phyloP scores from a whole-genome alignment of 2,797 vertebrate species.

The Pangasius krempfi region DNA sequence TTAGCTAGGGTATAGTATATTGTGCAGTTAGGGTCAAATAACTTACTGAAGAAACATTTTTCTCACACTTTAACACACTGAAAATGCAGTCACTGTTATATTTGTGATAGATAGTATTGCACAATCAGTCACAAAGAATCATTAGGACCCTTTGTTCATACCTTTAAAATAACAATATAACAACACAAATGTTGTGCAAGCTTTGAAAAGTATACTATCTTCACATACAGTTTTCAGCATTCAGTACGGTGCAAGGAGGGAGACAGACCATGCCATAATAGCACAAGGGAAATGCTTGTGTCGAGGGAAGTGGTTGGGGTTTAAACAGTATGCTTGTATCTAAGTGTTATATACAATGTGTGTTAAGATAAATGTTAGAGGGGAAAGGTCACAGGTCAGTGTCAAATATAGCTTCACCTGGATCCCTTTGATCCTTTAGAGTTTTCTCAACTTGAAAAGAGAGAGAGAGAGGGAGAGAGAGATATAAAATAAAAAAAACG shows the following conservation, averaged over 20 bases:
- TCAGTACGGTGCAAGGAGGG: constrained; percentile 50
- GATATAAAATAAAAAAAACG: constrained; percentile 68
- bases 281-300: constrained; percentile 55
- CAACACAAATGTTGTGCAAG: constrained; percentile 19
- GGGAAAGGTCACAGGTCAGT: constrained; percentile 72
- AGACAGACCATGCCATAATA: constrained; percentile 63
- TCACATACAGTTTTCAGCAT: constrained; percentile 54
- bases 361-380: constrained; percentile 44
- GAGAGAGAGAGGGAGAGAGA: constrained; percentile 29
- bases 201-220: constrained; percentile 66
- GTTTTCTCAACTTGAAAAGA: constrained; percentile 82
- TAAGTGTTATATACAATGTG: constrained; percentile 30
- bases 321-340: constrained; percentile 28
- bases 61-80: constrained; percentile 57
- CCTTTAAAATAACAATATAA: constrained; percentile 10
- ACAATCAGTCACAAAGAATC: constrained; percentile 30
- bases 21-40: constrained; percentile 9
- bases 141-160: constrained; percentile 8
- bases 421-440: constrained; percentile 87
- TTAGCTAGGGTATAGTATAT: background rate
- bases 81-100: constrained; percentile 52
- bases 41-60: background rate
- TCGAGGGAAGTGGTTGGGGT: constrained; percentile 41
- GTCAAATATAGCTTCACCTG: constrained; percentile 98
- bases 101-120: constrained; percentile 69